Evolutionary conservation across 2,797 vertebrate species (phyloP).

Genomic region (Chloroceryle amazona): DNA sequence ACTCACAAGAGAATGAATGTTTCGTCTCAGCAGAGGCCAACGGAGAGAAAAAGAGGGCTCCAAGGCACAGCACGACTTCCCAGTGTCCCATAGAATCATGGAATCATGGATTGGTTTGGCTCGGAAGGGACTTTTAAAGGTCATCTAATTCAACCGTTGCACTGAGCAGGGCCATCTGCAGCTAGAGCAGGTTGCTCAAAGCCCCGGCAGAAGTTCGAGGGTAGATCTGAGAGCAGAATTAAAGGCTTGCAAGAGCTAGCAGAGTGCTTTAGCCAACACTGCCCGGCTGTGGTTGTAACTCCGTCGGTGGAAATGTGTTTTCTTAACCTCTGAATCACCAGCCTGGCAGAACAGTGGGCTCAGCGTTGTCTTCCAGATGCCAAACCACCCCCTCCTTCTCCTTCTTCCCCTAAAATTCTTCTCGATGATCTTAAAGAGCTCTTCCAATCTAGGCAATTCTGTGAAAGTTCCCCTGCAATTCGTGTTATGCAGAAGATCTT

Average conservation of each 20-base stretch:
- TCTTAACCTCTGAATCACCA: neutral
- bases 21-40: neutral
- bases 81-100: too few relatives aligned
- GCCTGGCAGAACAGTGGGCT: neutral
- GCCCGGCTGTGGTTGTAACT: neutral
- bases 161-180: too few relatives aligned
- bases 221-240: neutral
- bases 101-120: too few relatives aligned
- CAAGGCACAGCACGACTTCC: neutral
- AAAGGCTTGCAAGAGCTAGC: neutral
- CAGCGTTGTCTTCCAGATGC: neutral
- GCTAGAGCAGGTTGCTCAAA: too few relatives aligned
- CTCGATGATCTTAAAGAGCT: too few relatives aligned
- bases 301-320: neutral
- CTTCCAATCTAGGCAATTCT: too few relatives aligned
- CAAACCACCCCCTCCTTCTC: neutral
- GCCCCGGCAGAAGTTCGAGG: neutral
- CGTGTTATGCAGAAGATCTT: neutral
- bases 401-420: neutral
- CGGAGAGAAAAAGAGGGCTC: neutral
- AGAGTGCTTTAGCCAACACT: accelerated
- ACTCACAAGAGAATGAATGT: neutral
- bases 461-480: neutral
- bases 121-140: too few relatives aligned
- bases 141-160: too few relatives aligned